phyloP scores from a whole-genome alignment of 2,113 vertebrate species.

The Xenus cinereus region DNA sequence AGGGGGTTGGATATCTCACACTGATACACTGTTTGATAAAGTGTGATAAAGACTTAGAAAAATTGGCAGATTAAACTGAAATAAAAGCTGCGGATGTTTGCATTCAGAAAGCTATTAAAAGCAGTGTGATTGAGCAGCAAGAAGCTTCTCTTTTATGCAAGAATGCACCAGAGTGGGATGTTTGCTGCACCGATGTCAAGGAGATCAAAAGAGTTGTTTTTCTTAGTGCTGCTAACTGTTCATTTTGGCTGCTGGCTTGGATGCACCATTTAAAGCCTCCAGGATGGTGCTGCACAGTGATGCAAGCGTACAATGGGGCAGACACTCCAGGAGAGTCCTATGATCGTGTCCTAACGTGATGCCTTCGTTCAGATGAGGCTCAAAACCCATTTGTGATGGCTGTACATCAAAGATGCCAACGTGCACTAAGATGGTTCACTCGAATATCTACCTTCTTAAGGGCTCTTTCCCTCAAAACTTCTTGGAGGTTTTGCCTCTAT shows the following conservation, averaged over 20 bases:
- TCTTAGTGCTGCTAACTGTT: conserved; percentile 8
- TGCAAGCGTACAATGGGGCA: rapidly evolving
- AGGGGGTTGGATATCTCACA: conserved; percentile 65
- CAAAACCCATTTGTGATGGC: not conserved
- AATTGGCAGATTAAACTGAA: conserved; percentile 73
- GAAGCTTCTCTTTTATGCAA: conserved; percentile 25
- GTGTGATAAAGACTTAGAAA: conserved; percentile 72
- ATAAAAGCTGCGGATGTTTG: conserved; percentile 55
- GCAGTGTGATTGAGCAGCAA: conserved; percentile 49
- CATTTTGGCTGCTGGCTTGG: conserved; percentile 27
- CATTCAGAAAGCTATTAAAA: conserved; percentile 55
- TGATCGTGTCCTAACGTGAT: not conserved
- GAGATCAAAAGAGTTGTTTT: conserved; percentile 41
- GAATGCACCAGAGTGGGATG: not conserved
- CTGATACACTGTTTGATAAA: conserved; percentile 76
- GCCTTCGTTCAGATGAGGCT: rapidly evolving
- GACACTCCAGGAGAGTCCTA: not conserved
- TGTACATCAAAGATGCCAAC: rapidly evolving
- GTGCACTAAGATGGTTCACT: not conserved
- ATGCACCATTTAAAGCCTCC: not conserved
- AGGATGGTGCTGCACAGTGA: rapidly evolving
- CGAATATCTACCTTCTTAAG: not conserved
- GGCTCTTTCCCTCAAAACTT: not conserved
- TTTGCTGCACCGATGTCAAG: conserved; percentile 2
- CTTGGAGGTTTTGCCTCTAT: not conserved